Conservation (phyloP, 1,140 invertebrate genomes). For the Orussus abietinus region DNA sequence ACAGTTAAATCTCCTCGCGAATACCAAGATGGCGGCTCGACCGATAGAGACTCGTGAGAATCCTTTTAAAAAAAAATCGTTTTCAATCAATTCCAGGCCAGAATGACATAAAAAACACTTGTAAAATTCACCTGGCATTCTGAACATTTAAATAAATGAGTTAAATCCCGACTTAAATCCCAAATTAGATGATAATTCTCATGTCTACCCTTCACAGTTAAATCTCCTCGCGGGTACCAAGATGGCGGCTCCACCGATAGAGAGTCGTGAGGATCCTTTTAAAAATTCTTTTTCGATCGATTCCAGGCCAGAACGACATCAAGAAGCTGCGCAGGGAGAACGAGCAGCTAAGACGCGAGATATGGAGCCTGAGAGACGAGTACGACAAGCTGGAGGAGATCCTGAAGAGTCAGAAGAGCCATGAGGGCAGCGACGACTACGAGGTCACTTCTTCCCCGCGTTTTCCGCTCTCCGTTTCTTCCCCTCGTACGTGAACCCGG, state of each 20-base stretch:
- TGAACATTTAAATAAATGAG: no score
- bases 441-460: constrained; percentile 39
- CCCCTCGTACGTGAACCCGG: not conserved
- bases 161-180: no score
- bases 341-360: constrained; percentile 79
- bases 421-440: constrained; percentile 54
- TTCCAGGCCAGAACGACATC: constrained; percentile 80
- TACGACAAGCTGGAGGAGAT: constrained; percentile 80
- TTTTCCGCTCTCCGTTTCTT: no score
- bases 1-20: no score
- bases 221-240: no score
- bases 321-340: constrained; percentile 84
- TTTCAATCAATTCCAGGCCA: constrained; percentile 62
- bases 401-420: constrained; percentile 60
- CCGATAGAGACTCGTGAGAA: no score
- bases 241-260: not conserved
- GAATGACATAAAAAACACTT: constrained; percentile 85
- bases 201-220: no score
- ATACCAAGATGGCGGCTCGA: not conserved
- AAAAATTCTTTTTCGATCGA: constrained; percentile 8
- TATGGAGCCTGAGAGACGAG: constrained; percentile 81
- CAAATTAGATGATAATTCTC: no score
- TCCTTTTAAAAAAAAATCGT: constrained; percentile 6
- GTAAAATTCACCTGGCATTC: no score
- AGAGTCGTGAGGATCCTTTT: constrained; percentile 2